phyloP scores from a whole-genome alignment of 1,140 invertebrate species.

The Drosophila ambigua region DNA sequence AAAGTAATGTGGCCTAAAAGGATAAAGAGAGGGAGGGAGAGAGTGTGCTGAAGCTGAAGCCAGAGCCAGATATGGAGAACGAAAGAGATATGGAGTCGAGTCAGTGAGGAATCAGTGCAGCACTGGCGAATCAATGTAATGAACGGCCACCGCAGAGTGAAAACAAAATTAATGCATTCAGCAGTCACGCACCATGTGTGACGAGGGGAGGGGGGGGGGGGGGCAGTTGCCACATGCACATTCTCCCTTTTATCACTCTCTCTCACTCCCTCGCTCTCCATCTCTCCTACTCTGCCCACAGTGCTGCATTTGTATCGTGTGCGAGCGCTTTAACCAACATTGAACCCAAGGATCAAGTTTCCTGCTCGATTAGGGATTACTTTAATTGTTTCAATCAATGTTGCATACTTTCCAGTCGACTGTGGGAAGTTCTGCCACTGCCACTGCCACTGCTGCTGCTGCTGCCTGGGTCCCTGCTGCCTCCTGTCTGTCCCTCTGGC shows the following conservation, averaged over 20 bases:
- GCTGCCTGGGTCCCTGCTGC: not conserved
- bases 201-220: too few species aligned
- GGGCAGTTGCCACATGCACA: too few species aligned
- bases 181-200: slow-evolving; percentile 4
- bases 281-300: not conserved
- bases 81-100: too few species aligned
- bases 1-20: slow-evolving; percentile 24
- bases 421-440: slow-evolving; percentile 32
- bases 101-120: slow-evolving; percentile 36
- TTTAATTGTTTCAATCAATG: slow-evolving; percentile 54
- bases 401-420: slow-evolving; percentile 41
- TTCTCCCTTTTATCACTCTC: not conserved
- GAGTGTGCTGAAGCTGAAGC: too few species aligned
- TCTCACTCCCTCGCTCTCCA: not conserved
- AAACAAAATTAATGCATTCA: slow-evolving; percentile 47
- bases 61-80: too few species aligned
- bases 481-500: not conserved
- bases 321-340: slow-evolving; percentile 3
- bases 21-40: not conserved
- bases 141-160: slow-evolving; percentile 41
- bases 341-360: slow-evolving; percentile 23
- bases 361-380: slow-evolving; percentile 43
- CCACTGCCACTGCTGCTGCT: slow-evolving; percentile 1
- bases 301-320: too few species aligned
- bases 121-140: slow-evolving; percentile 41